Conservation (phyloP, 2,888 invertebrate genomes). For the Pollenia labialis region DNA sequence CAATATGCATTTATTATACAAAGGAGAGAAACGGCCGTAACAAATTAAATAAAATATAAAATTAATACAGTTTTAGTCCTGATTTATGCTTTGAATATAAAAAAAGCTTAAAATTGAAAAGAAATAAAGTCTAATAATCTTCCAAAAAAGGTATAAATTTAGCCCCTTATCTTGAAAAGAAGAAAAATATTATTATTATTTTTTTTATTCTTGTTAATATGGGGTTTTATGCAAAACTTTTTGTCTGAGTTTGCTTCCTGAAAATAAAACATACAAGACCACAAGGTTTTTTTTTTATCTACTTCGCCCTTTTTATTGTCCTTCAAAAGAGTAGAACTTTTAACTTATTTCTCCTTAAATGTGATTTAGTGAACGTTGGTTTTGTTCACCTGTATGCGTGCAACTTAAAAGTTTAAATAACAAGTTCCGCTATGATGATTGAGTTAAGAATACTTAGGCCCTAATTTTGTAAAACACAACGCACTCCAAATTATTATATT, state of each 20-base stretch:
- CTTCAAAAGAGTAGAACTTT: not conserved
- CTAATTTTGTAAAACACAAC: too few species aligned
- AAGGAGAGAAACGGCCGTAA: not conserved
- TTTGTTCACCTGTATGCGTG: not conserved
- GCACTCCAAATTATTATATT: too few species aligned
- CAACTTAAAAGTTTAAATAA: too few species aligned
- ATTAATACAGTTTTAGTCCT: slow-evolving; percentile 6
- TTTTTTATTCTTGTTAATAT: not conserved
- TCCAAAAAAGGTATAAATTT: slow-evolving; percentile 9
- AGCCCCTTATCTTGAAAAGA: not conserved
- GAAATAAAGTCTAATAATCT: slow-evolving; percentile 16
- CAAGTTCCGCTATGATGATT: too few species aligned
- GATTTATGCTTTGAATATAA: slow-evolving; percentile 27
- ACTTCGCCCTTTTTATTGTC: slow-evolving; percentile 11
- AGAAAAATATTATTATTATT: not conserved
- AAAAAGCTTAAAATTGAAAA: slow-evolving; percentile 7
- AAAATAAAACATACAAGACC: not conserved
- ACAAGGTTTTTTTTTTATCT: not conserved
- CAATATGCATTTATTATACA: slow-evolving; percentile 1
- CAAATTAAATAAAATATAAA: slow-evolving; percentile 28
- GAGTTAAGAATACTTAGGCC: too few species aligned
- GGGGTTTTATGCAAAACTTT: not conserved
- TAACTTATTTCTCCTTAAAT: not conserved
- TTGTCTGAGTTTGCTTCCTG: not conserved
- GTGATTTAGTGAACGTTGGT: not conserved